A percentile compares a stretch with the other conserved stretches of the same genome.
phyloP scores from a whole-genome alignment of 2,888 invertebrate species.

The Frankliniella fusca region DNA sequence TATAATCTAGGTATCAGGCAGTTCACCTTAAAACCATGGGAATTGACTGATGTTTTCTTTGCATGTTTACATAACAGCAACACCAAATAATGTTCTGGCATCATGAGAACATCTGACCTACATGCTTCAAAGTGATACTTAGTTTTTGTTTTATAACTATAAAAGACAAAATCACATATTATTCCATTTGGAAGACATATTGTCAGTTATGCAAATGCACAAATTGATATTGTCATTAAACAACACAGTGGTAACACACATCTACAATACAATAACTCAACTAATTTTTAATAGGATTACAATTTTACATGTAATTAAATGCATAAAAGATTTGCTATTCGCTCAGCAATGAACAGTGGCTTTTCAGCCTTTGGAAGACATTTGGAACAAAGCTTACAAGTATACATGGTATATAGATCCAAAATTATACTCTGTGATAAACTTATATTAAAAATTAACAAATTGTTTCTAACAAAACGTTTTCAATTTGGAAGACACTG shows the following conservation, averaged over 20 bases:
- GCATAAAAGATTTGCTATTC: not conserved
- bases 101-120: not conserved
- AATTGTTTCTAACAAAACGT: not conserved
- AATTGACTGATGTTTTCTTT: constrained; percentile 1
- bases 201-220: not conserved
- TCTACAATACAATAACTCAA: constrained; percentile 1
- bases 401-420: constrained; percentile 22
- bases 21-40: not conserved
- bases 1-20: not conserved
- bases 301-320: not conserved
- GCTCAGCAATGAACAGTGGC: constrained; percentile 6
- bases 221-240: not conserved
- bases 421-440: constrained; percentile 27
- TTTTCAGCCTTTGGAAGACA: constrained; percentile 18
- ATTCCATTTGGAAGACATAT: constrained; percentile 17
- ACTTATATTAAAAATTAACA: not conserved
- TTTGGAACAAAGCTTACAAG: constrained; percentile 7
- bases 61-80: not conserved
- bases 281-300: not conserved
- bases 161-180: constrained; percentile 23
- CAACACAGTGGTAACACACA: not conserved
- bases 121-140: not conserved
- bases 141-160: not conserved
- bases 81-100: not conserved
- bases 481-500: not conserved